phyloP scores from a whole-genome alignment of 2,797 vertebrate species.

The Spinibarbus caldwelli region DNA sequence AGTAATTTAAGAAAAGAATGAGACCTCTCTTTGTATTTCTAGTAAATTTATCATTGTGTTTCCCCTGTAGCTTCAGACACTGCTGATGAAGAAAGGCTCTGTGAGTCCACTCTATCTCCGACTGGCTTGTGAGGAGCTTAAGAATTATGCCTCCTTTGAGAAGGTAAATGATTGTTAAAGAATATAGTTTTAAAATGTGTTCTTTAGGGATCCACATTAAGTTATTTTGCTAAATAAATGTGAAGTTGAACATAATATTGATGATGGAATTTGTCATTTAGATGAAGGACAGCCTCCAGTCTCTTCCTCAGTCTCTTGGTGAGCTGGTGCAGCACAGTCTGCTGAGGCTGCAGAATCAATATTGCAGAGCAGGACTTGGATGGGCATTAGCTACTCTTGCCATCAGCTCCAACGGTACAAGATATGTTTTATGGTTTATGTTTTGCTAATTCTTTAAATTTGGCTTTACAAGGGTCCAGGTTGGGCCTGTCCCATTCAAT shows the following conservation, averaged over 20 bases:
- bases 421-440: no score
- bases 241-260: neutral
- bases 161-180: constrained; percentile 74
- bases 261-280: constrained; percentile 57
- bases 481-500: neutral
- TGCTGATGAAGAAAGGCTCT: constrained; percentile 86
- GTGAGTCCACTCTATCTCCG: constrained; percentile 82
- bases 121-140: constrained; percentile 84
- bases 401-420: constrained; percentile 78
- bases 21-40: neutral
- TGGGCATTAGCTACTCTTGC: constrained; percentile 77
- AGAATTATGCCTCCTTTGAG: constrained; percentile 84
- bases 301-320: constrained; percentile 79
- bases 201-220: neutral
- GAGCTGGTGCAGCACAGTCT: constrained; percentile 80
- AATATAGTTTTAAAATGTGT: no score
- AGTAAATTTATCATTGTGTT: constrained; percentile 1
- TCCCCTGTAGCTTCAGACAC: constrained; percentile 79
- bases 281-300: constrained; percentile 77
- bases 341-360: constrained; percentile 78
- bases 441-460: no score
- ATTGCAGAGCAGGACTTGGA: constrained; percentile 72
- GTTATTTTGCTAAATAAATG: neutral
- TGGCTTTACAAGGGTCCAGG: no score
- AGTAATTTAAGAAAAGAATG: neutral